Conservation (phyloP, 2,797 vertebrate genomes). For the Hyperoplus lanceolatus region DNA sequence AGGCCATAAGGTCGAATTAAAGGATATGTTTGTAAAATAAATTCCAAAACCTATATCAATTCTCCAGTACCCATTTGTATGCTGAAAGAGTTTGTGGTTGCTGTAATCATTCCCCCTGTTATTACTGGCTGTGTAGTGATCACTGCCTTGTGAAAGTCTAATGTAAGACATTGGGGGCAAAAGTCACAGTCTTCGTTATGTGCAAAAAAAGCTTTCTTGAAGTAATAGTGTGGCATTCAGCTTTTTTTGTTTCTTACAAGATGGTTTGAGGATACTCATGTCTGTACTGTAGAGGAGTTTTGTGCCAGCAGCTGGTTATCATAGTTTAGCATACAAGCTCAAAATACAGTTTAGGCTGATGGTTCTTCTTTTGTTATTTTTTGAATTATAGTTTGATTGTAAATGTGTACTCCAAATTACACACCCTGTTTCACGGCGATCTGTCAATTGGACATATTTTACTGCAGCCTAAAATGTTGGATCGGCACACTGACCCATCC, state of each 20-base stretch:
- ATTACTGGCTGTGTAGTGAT: not conserved
- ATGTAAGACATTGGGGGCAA: not conserved
- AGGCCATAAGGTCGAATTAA: not conserved
- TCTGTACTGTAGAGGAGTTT: too few relatives aligned
- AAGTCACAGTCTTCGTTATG: not conserved
- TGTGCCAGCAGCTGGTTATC: not conserved
- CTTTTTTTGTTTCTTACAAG: too few relatives aligned
- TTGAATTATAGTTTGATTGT: not conserved
- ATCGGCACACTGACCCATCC: not conserved
- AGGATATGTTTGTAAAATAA: not conserved
- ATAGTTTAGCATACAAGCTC: not conserved
- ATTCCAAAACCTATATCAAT: not conserved
- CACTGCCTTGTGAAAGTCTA: not conserved
- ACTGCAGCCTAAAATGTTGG: not conserved
- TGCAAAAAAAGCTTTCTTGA: not conserved
- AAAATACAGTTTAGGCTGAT: not conserved
- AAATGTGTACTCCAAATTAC: not conserved
- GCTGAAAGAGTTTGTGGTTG: too few relatives aligned
- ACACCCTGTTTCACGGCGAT: not conserved
- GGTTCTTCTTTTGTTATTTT: not conserved
- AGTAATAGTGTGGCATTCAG: not conserved
- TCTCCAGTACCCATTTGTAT: not conserved
- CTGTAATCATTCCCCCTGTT: not conserved
- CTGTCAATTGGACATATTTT: constrained; percentile 10
- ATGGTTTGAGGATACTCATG: too few relatives aligned